phyloP scores from a whole-genome alignment of 2,888 invertebrate species.

The Aspidapion aeneum region DNA sequence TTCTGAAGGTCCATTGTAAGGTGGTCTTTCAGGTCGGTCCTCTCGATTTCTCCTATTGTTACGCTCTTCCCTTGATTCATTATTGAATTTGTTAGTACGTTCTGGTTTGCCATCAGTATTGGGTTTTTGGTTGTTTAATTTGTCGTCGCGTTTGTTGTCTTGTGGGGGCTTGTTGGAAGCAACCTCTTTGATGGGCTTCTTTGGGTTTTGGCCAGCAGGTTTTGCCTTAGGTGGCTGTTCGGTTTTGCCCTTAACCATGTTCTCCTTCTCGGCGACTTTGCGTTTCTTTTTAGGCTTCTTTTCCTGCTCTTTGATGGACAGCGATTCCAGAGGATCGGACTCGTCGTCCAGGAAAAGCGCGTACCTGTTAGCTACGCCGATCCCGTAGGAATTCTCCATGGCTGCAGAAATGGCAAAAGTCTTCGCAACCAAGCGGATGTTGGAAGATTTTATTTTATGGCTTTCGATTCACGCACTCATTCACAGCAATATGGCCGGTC shows the following conservation, averaged over 20 bases:
- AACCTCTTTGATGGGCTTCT: slow-evolving; percentile 60
- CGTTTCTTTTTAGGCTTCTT: slow-evolving; percentile 79
- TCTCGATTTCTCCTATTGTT: slow-evolving; percentile 66
- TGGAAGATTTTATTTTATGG: slow-evolving; percentile 51
- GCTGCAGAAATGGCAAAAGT: slow-evolving; percentile 48
- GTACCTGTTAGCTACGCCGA: slow-evolving; percentile 84
- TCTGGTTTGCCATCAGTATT: slow-evolving; percentile 55
- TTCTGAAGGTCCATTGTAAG: slow-evolving; percentile 46
- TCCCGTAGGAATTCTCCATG: slow-evolving; percentile 90
- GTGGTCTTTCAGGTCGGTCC: slow-evolving; percentile 57
- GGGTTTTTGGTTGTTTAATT: slow-evolving; percentile 39
- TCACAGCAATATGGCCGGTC: slow-evolving; percentile 50
- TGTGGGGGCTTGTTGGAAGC: slow-evolving; percentile 57
- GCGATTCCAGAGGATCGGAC: slow-evolving; percentile 78
- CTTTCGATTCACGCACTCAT: slow-evolving; percentile 46
- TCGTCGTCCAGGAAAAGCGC: slow-evolving; percentile 83
- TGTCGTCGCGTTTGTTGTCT: slow-evolving; percentile 55
- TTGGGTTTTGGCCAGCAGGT: slow-evolving; percentile 44
- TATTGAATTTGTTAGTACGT: slow-evolving; percentile 52
- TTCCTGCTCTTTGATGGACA: slow-evolving; percentile 76
- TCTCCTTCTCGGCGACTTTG: slow-evolving; percentile 78
- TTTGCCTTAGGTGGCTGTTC: slow-evolving; percentile 54
- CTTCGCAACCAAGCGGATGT: slow-evolving; percentile 63
- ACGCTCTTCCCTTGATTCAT: slow-evolving; percentile 69
- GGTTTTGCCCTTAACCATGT: slow-evolving; percentile 61